Evolutionary conservation across 1,140 invertebrate genomes (phyloP).

Genomic region (Helicoverpa zea): DNA sequence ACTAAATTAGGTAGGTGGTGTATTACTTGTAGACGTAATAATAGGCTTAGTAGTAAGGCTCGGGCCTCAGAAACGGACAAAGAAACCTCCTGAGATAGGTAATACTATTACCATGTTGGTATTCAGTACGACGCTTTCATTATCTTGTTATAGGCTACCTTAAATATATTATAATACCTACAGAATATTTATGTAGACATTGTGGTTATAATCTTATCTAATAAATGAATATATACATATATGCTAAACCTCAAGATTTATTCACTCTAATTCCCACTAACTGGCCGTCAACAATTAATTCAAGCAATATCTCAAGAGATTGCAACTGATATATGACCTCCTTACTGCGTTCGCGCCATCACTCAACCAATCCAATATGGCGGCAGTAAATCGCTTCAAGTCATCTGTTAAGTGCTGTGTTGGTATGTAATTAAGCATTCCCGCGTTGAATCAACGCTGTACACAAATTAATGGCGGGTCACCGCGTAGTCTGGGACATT

Average conservation of each 20-base stretch:
- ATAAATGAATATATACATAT: no score
- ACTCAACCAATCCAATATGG: constrained; percentile 59
- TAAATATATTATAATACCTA: background rate
- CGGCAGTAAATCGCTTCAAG: constrained; percentile 60
- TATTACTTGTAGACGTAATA: no score
- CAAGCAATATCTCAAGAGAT: constrained; percentile 36
- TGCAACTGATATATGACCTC: constrained; percentile 37
- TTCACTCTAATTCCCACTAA: constrained; percentile 23
- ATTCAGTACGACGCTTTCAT: no score
- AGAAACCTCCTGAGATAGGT: background rate
- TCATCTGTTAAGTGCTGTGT: constrained; percentile 57
- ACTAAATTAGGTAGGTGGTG: no score
- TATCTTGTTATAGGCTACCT: background rate
- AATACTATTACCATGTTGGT: background rate
- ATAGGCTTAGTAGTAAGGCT: no score
- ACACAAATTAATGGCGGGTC: constrained; percentile 60
- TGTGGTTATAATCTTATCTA: no score
- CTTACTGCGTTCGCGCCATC: constrained; percentile 53
- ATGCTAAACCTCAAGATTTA: constrained; percentile 12
- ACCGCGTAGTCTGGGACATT: constrained; percentile 49
- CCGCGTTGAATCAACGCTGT: constrained; percentile 55
- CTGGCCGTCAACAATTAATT: constrained; percentile 34
- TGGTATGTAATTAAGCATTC: constrained; percentile 60
- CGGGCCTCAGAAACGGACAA: background rate
- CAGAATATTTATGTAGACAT: background rate